Conservation (phyloP, 1,140 invertebrate genomes). For the Eufriesea mexicana region DNA sequence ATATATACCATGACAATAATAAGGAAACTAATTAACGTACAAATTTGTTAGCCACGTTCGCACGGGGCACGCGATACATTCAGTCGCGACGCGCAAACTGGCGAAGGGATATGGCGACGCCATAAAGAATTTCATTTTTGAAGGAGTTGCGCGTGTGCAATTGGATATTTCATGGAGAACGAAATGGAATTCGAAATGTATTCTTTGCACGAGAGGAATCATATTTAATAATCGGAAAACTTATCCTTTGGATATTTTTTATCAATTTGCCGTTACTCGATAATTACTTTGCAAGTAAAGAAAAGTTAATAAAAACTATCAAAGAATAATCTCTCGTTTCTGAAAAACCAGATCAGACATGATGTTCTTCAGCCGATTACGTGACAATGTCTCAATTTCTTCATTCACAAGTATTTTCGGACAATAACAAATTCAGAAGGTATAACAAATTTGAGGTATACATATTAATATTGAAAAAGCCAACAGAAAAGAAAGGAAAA, state of each 20-base stretch:
- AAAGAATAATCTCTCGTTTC: not conserved
- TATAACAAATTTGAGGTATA: not conserved
- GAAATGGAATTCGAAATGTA: not conserved
- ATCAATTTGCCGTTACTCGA: not conserved
- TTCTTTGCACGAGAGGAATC: not conserved
- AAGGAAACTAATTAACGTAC: conserved; percentile 83
- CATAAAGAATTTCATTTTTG: not conserved
- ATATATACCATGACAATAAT: conserved; percentile 82
- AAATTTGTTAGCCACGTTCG: conserved; percentile 82
- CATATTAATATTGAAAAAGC: not conserved
- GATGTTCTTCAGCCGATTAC: not conserved
- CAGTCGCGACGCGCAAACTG: conserved; percentile 46
- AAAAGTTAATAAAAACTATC: not conserved
- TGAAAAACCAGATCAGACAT: not conserved
- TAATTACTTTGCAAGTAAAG: not conserved
- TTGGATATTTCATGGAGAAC: not conserved
- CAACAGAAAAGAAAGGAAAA: not conserved
- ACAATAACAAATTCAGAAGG: not conserved
- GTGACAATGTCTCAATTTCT: not conserved
- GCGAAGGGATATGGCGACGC: conserved; percentile 37
- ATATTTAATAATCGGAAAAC: not conserved
- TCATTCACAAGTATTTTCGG: not conserved
- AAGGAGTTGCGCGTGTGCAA: conserved; percentile 1
- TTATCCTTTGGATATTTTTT: conserved; percentile 27
- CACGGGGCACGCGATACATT: conserved; percentile 67